These are phyloP conservation scores for Xenopus borealis DNA, from an alignment of 2,113 vertebrate genomes.

Conservation along the genomic window DNA sequence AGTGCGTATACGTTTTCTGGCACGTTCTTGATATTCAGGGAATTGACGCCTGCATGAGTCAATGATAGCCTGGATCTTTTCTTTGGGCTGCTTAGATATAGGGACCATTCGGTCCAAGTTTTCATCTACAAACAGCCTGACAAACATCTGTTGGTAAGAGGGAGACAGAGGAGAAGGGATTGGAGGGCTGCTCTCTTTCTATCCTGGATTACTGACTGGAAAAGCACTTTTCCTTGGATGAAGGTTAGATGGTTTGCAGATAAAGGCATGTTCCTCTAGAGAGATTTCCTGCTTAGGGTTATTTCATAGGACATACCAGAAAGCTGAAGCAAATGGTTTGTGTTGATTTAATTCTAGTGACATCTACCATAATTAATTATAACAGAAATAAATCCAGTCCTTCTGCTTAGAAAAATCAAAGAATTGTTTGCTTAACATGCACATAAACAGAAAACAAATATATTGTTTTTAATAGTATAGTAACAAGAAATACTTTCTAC, in stretches of 20 bases:
- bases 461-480: too few species aligned
- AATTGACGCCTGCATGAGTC: conserved; percentile 87
- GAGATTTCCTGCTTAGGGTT: neutral
- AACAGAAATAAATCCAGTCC: too few species aligned
- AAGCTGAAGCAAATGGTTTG: neutral
- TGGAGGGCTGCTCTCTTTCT: conserved; percentile 74
- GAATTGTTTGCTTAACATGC: neutral
- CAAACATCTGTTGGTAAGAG: conserved; percentile 90
- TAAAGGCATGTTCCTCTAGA: conserved; percentile 6
- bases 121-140: conserved; percentile 90
- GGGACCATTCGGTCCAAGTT: conserved; percentile 89
- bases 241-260: conserved; percentile 56
- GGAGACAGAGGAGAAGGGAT: conserved; percentile 86
- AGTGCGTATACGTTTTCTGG: conserved; percentile 84
- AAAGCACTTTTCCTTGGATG: conserved; percentile 65
- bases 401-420: neutral
- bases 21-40: conserved; percentile 85
- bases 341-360: neutral
- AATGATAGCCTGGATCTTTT: conserved; percentile 90
- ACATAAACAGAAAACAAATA: neutral
- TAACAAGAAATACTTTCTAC: too few species aligned
- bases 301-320: conserved; percentile 5
- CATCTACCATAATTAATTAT: too few species aligned
- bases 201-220: conserved; percentile 71
- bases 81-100: conserved; percentile 89